These are phyloP conservation scores for Drosophila crucigera DNA, from an alignment of 2,888 invertebrate species.

Conservation along the genomic window DNA sequence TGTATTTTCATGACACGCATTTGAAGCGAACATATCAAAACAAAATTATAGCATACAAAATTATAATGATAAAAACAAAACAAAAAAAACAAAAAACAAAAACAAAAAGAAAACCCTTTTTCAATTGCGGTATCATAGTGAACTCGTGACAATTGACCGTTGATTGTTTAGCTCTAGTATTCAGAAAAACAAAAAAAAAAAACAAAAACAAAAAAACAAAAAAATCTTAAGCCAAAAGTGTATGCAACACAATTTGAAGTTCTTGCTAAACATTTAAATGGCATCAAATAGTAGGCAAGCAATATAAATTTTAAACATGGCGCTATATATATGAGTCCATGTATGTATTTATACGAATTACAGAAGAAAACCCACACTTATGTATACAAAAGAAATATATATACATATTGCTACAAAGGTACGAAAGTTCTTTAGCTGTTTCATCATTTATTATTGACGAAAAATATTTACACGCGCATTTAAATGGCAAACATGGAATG, in stretches of 20 bases:
- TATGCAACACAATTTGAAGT: constrained; percentile 34
- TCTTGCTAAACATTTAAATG: constrained; percentile 38
- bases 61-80: constrained; percentile 15
- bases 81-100: constrained; percentile 3
- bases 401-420: constrained; percentile 42
- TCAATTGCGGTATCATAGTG: constrained; percentile 40
- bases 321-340: constrained; percentile 25
- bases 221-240: constrained; percentile 2
- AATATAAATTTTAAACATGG: constrained; percentile 41
- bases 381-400: constrained; percentile 50
- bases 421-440: constrained; percentile 65
- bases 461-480: constrained; percentile 80
- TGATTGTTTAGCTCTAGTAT: constrained; percentile 41
- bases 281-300: constrained; percentile 36
- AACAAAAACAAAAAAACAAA: neutral
- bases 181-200: constrained; percentile 5
- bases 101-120: constrained; percentile 7
- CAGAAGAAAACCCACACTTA: constrained; percentile 32
- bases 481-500: constrained; percentile 53
- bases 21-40: constrained; percentile 77
- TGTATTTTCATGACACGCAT: constrained; percentile 75
- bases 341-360: constrained; percentile 42
- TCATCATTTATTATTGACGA: constrained; percentile 67
- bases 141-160: constrained; percentile 47
- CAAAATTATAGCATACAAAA: constrained; percentile 35